Conservation (phyloP, 2,888 invertebrate genomes). For the Drosophila monieri region DNA sequence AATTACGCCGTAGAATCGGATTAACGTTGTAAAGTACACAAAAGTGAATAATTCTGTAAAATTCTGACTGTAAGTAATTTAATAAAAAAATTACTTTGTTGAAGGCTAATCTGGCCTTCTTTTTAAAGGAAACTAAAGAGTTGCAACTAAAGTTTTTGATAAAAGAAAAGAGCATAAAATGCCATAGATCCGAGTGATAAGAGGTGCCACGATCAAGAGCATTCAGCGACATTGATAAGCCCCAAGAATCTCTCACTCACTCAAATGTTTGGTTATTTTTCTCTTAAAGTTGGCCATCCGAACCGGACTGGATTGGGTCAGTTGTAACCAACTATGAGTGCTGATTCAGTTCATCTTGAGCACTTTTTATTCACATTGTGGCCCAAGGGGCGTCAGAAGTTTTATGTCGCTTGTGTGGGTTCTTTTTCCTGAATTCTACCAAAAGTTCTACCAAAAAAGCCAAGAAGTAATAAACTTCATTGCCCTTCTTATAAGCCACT, state of each 20-base stretch:
- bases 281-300: constrained; percentile 38
- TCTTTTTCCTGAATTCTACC: background rate
- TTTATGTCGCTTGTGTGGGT: background rate
- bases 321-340: constrained; percentile 63
- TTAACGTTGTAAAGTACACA: background rate
- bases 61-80: no score
- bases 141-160: background rate
- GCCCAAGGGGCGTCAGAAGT: constrained; percentile 28
- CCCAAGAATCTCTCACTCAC: background rate
- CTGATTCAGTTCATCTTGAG: constrained; percentile 17
- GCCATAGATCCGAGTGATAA: constrained; percentile 48
- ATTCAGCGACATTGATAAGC: constrained; percentile 19
- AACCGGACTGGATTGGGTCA: constrained; percentile 66
- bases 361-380: constrained; percentile 10
- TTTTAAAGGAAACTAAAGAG: background rate
- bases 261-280: background rate
- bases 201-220: constrained; percentile 2
- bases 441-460: background rate
- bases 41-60: constrained; percentile 8
- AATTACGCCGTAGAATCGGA: constrained; percentile 21
- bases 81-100: background rate
- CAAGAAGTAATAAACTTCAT: no score
- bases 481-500: background rate
- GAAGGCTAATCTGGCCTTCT: background rate
- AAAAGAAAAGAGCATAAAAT: background rate